Percentiles rank a stretch among this genome's conserved stretches.
Evolutionary conservation across 2,888 invertebrate genomes (phyloP).

Genomic region (Nymphalis polychloros): DNA sequence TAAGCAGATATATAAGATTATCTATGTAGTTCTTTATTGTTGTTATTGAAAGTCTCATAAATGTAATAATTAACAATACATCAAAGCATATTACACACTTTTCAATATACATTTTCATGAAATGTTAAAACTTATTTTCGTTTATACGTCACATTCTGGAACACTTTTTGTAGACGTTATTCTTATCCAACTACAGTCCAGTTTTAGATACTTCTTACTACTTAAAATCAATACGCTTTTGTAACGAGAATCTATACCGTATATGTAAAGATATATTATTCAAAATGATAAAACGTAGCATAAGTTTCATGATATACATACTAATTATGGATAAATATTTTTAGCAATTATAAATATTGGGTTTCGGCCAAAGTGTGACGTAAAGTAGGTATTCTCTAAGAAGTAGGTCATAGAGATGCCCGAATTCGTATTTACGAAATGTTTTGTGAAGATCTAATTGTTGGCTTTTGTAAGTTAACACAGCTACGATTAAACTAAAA

Average conservation of each 20-base stretch:
- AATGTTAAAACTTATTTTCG: too few relatives aligned
- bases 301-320: constrained; percentile 4
- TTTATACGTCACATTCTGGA: too few relatives aligned
- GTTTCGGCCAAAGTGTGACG: constrained; percentile 67
- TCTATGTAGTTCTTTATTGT: too few relatives aligned
- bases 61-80: too few relatives aligned
- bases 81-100: too few relatives aligned
- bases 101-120: too few relatives aligned
- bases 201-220: too few relatives aligned
- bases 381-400: constrained; percentile 50
- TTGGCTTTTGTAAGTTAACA: constrained; percentile 8
- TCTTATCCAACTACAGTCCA: too few relatives aligned
- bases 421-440: constrained; percentile 29
- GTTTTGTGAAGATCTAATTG: constrained; percentile 28
- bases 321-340: constrained; percentile 37
- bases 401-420: constrained; percentile 71
- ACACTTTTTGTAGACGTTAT: too few relatives aligned
- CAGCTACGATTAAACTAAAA: too few relatives aligned
- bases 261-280: background rate
- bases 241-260: background rate
- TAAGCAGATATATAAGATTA: too few relatives aligned
- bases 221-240: background rate
- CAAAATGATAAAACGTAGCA: background rate
- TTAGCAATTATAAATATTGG: constrained; percentile 57
- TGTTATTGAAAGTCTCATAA: too few relatives aligned